Conservation (phyloP, 2,113 vertebrate genomes). For the Pelobates fuscus region DNA sequence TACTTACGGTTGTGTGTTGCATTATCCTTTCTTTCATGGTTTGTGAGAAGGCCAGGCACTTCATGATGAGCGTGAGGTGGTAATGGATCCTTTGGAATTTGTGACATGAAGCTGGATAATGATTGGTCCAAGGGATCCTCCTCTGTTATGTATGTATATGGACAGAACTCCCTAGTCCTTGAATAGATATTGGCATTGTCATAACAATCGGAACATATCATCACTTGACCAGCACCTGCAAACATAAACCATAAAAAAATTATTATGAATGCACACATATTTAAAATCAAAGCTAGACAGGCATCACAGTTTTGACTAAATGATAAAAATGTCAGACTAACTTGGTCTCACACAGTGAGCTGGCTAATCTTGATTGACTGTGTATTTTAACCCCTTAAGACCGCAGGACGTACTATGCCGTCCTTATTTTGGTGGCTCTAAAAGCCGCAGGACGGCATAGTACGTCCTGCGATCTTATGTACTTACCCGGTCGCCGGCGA, state of each 20-base stretch:
- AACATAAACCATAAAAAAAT: neutral
- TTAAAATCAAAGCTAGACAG: no score
- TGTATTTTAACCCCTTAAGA: no score
- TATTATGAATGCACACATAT: no score
- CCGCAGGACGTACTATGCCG: no score
- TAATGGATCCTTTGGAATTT: conserved; percentile 67
- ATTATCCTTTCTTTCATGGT: conserved; percentile 69
- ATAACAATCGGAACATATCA: conserved; percentile 96
- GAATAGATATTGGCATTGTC: conserved; percentile 95
- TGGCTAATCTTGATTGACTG: no score
- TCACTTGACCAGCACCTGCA: conserved; percentile 71
- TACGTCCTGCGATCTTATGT: no score
- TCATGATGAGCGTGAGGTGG: conserved; percentile 63
- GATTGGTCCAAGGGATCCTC: conserved; percentile 81
- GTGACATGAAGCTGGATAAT: conserved; percentile 69
- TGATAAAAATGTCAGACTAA: no score
- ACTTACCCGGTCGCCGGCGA: no score
- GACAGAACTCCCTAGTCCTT: conserved; percentile 87
- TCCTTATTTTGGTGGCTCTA: no score
- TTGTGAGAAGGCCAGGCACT: conserved; percentile 68
- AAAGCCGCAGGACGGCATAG: no score
- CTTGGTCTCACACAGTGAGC: no score
- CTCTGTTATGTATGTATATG: conserved; percentile 83
- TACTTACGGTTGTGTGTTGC: conserved; percentile 73
- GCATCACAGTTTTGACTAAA: no score